Percentiles rank a stretch among this genome's conserved stretches.
These are phyloP conservation scores for Gracilinanus agilis DNA, from an alignment of 2,113 vertebrate genomes.

Conservation along the genomic window DNA sequence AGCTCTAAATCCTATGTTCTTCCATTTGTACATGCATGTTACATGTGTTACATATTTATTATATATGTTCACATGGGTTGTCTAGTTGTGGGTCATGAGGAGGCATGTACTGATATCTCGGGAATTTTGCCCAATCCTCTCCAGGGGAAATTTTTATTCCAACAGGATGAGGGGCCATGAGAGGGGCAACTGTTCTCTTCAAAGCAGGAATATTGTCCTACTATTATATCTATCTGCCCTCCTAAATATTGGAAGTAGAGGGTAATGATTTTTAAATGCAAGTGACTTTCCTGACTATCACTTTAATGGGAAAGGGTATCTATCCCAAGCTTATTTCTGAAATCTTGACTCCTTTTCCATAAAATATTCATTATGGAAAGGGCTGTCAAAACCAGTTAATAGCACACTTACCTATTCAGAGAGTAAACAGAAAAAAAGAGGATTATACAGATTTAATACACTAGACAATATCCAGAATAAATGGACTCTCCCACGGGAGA, in stretches of 20 bases:
- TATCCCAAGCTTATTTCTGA: not conserved
- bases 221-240: not conserved
- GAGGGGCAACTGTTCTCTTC: not conserved
- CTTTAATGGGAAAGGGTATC: not conserved
- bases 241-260: not conserved
- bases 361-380: not conserved
- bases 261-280: no score
- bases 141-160: not conserved
- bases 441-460: not conserved
- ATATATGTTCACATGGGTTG: not conserved
- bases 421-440: not conserved
- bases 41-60: not conserved
- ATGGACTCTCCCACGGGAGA: not conserved
- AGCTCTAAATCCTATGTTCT: no score
- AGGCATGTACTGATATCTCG: not conserved
- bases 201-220: not conserved
- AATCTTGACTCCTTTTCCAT: not conserved
- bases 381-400: not conserved
- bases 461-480: not conserved
- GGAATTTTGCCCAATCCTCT: not conserved
- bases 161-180: no score
- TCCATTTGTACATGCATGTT: no score
- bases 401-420: not conserved
- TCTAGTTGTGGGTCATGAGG: not conserved
- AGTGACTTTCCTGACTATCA: not conserved